Evolutionary conservation across 2,888 invertebrate species (phyloP), one percentile per base, ranked within the genome.

Genomic region (Zeuzera pyrina): DNA sequence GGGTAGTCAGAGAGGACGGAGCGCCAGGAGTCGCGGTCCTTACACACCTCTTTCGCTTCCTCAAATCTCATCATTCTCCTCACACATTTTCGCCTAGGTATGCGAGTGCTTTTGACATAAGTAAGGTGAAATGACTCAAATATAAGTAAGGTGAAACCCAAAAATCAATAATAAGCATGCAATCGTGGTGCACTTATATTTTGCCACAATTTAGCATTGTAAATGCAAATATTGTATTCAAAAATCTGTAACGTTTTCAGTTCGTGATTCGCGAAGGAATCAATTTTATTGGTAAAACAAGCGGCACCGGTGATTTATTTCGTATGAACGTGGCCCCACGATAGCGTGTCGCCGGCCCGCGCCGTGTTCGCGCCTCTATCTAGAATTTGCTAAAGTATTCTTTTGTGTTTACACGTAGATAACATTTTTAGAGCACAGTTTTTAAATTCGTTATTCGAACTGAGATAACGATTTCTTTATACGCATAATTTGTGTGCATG

Each of bases 201-300:
- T n/a, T n/a, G n/a, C n/a, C n/a, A n/a, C n/a, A n/a, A n/a, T n/a
- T 23, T 35, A 33, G 38, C 38, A 25, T 21, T 36, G 33, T 32
- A 8, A 33, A 25, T 21, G n/a, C 31, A 32, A 34, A 13, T 14
- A n/a, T n/a, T 25, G 25, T 13, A 35, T 33, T 30, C 8, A 38
- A 43, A 36, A 34, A 31, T 33, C 13, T 16, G 24, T 13, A 33
- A 14, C 35, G 37, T 33, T 34, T 38, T 49, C 49, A 42, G 43
- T 41, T 49, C 53, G 56, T 55, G 59, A 69, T 59, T 61, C 60
- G 61, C 52, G 58, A 71, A 76, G 69, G 71, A 74, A 74, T 79
- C 72, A 76, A 72, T 81, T 77, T 74, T 73, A 78, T 78, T 76
- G 71, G 74, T 71, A 65, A 78, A 81, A 78, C 78, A 79, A 73